Conservation (phyloP, 2,113 vertebrate species). For the Channa maculata region DNA sequence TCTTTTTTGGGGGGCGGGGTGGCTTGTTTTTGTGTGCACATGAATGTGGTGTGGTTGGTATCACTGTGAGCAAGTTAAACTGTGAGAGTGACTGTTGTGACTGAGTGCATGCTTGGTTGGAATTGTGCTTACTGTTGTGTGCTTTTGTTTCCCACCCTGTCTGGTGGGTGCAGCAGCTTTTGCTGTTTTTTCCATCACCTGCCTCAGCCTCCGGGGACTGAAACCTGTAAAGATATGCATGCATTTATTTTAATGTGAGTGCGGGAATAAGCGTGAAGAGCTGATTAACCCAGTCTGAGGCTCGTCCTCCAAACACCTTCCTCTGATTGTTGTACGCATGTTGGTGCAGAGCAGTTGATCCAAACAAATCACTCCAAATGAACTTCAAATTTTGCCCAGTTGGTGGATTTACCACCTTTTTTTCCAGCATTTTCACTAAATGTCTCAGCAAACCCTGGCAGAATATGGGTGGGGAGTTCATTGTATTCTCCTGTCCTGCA, state of each 20-base stretch:
- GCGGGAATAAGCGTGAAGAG: conserved; percentile 30
- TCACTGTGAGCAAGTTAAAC: conserved; percentile 40
- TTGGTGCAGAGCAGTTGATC: conserved; percentile 55
- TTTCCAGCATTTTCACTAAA: conserved; percentile 6
- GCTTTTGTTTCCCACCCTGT: conserved; percentile 47
- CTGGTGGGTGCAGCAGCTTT: conserved; percentile 11
- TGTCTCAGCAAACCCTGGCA: conserved; percentile 12
- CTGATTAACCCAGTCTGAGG: conserved; percentile 38
- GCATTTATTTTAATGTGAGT: conserved; percentile 66
- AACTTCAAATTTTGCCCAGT: conserved; percentile 37
- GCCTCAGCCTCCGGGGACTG: conserved; percentile 48
- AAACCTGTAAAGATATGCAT: conserved; percentile 74
- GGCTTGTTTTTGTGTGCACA: conserved; percentile 38
- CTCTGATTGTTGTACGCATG: conserved; percentile 29
- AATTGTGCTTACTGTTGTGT: background rate
- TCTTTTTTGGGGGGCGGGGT: conserved; percentile 15
- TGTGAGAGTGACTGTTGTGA: conserved; percentile 31
- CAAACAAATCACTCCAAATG: conserved; percentile 63
- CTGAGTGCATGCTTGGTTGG: background rate
- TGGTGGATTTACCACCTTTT: conserved; percentile 5
- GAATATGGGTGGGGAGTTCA: conserved; percentile 4
- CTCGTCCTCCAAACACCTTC: conserved; percentile 4
- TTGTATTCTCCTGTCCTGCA: conserved; percentile 11
- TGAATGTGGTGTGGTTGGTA: conserved; percentile 20
- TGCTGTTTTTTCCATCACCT: conserved; percentile 34